Conservation (phyloP, 35 echinoderm and acorn worm species). For the Anneissia japonica region DNA sequence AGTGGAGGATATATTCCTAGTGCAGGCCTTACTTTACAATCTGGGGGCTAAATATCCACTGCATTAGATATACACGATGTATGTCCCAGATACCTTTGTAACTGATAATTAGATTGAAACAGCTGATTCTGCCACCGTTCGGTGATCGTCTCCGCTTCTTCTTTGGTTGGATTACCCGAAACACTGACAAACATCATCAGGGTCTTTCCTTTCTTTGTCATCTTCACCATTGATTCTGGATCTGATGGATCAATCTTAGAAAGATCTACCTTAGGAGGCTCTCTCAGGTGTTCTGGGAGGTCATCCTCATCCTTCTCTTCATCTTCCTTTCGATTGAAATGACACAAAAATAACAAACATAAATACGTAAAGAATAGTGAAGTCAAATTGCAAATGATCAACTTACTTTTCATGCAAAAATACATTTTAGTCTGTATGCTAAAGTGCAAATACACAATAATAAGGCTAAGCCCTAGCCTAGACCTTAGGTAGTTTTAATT, state of each 20-base stretch:
- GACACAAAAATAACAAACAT: too few relatives aligned
- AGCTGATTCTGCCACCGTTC: slow-evolving; percentile 70
- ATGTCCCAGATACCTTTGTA: slow-evolving; percentile 56
- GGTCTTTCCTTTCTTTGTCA: slow-evolving; percentile 86
- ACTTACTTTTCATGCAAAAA: too few relatives aligned
- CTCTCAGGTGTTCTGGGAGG: slow-evolving; percentile 55
- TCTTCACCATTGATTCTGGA: slow-evolving; percentile 66
- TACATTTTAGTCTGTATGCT: too few relatives aligned
- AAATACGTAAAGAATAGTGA: too few relatives aligned
- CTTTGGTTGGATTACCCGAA: slow-evolving; percentile 64
- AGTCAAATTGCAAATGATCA: too few relatives aligned
- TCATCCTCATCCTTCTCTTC: slow-evolving; percentile 89
- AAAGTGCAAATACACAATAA: too few relatives aligned
- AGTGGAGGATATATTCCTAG: too few relatives aligned
- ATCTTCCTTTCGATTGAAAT: slow-evolving; percentile 67
- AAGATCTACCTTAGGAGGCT: slow-evolving; percentile 63
- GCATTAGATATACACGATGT: too few relatives aligned
- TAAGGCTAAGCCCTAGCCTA: neutral
- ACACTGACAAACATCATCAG: slow-evolving; percentile 88
- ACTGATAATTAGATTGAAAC: slow-evolving; percentile 74
- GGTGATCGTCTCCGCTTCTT: slow-evolving; percentile 79
- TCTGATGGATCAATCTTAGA: slow-evolving; percentile 59
- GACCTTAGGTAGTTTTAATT: too few relatives aligned
- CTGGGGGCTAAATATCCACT: too few relatives aligned
- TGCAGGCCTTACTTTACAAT: too few relatives aligned